Percentiles rank a stretch among this genome's conserved stretches.
Evolutionary conservation across 2,113 vertebrate genomes (phyloP).

Genomic region (Pelmatolapia mariae): DNA sequence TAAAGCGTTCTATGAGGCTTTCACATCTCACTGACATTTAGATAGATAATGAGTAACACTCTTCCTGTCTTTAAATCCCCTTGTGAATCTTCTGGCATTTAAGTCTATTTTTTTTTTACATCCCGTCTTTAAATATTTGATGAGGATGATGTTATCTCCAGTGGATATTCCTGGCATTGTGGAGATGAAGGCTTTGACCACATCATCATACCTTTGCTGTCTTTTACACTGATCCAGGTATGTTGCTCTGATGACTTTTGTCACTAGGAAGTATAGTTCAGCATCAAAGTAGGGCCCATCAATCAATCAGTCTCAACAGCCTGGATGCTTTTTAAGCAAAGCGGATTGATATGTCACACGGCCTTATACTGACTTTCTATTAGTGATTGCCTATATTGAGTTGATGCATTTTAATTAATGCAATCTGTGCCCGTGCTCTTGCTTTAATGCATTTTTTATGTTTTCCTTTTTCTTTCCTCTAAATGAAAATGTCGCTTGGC

Average conservation of each 20-base stretch:
- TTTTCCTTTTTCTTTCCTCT: background rate
- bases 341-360: background rate
- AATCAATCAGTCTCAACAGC: background rate
- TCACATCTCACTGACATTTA: slow-evolving; percentile 49
- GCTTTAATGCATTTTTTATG: background rate
- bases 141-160: slow-evolving; percentile 47
- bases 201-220: slow-evolving; percentile 6
- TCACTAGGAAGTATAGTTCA: background rate
- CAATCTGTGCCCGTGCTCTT: background rate
- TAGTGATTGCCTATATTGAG: background rate
- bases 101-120: slow-evolving; percentile 25
- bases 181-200: slow-evolving; percentile 2
- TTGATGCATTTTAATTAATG: background rate
- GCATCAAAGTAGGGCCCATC: background rate
- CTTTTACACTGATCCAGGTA: background rate
- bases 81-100: slow-evolving; percentile 56
- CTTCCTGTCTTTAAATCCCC: slow-evolving; percentile 42
- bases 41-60: slow-evolving; percentile 47
- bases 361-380: background rate
- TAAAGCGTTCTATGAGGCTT: background rate
- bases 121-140: slow-evolving; percentile 64
- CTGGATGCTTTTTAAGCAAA: background rate
- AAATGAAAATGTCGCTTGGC: background rate
- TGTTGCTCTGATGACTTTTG: background rate
- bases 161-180: slow-evolving; percentile 35